Evolutionary conservation across 2,888 invertebrate genomes (phyloP), one percentile per base, ranked within the genome.

Genomic region (Plutella xylostella): DNA sequence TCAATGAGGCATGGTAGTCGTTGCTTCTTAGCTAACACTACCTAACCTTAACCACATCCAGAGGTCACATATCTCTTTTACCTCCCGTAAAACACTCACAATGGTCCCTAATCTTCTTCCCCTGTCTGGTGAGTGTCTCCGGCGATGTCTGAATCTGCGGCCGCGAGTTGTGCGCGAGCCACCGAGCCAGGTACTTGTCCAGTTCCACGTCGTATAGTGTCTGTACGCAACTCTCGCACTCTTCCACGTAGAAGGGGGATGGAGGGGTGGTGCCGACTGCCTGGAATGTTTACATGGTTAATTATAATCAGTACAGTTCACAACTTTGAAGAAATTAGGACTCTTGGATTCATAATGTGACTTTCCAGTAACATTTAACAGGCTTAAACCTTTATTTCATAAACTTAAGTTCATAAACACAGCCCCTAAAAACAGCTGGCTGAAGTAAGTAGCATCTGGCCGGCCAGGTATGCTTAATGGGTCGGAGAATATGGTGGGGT

Each of bases 201-300:
- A 94, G 84, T 3, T 93, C 93, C 12, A 93, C 88, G 52, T 91
- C 91, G 56, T 90, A 89, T 0, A 94, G 78, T 52, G 93, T 88
- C 42, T 91, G 89, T 3, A 96, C 68, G 2, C 95, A 95, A 50
- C 93, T 93, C 67, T 93, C 92, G 42, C 92, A 95, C 71, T 96
- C 96, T 73, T 96, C 94, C 0, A 96, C 92, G 58, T 94, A 94
- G 71, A 94, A 92, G 1, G 91, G 88, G 48, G 93, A 91, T 0
- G 94, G 93, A 0, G 90, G 88, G 28, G 87, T 86, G 38, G 86
- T 75, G 15, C 87, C 88, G 33, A 87, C 78, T 45, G 87, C 76
- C 84, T 90, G 67, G 2, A 68, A 67, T 42, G 28, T 28, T 25
- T 25, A 25, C 25, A 11, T 5, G 6, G 25, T 25, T 25, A 5